phyloP scores from a whole-genome alignment of 1,140 invertebrate species.

The Hylaeus anthracinus region DNA sequence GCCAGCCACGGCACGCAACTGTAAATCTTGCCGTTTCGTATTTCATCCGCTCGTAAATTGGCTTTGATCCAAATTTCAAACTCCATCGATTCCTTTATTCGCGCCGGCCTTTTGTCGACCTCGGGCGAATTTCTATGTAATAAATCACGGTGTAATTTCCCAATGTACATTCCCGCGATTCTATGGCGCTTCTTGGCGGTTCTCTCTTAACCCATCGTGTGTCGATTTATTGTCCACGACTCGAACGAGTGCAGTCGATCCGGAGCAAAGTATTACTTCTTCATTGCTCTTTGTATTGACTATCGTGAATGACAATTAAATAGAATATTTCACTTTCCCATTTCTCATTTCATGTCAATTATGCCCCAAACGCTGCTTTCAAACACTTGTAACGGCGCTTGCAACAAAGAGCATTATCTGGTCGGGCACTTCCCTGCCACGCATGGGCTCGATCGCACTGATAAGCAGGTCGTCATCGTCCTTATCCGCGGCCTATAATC shows the following conservation, averaged over 20 bases:
- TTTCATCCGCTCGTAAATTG: constrained; percentile 36
- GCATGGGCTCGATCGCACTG: constrained; percentile 10
- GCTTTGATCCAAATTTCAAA: constrained; percentile 46
- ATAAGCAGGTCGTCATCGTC: constrained; percentile 37
- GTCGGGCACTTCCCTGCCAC: constrained; percentile 1
- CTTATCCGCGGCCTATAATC: constrained; percentile 46
- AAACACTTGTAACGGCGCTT: constrained; percentile 13
- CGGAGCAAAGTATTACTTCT: neutral
- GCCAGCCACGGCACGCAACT: constrained; percentile 17
- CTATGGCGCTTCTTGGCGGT: neutral
- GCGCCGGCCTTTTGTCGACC: constrained; percentile 20
- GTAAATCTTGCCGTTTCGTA: constrained; percentile 31
- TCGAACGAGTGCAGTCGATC: neutral
- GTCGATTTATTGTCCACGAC: neutral
- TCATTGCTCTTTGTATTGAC: no score
- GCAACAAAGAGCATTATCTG: constrained; percentile 30
- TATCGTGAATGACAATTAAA: no score
- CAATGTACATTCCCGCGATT: neutral
- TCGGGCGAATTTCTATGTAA: neutral
- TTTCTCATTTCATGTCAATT: no score
- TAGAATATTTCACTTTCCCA: no score
- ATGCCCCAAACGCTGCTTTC: neutral
- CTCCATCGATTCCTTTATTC: constrained; percentile 52
- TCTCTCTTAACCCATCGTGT: neutral
- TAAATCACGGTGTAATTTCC: constrained; percentile 31